Conservation (phyloP, 2,113 vertebrate genomes). For the Apteryx mantelli region DNA sequence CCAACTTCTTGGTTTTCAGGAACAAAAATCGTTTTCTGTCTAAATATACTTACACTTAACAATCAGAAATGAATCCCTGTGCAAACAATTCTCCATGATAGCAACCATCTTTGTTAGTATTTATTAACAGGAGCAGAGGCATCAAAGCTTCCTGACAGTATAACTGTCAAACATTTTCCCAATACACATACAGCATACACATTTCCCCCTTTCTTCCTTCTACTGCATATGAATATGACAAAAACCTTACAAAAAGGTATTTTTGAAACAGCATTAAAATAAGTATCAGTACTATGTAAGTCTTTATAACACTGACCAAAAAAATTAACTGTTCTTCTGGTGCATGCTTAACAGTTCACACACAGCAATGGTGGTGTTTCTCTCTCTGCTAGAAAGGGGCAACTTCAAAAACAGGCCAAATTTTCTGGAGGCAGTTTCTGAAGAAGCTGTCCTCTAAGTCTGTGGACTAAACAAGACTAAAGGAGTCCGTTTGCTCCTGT, state of each 20-base stretch:
- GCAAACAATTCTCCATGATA: neutral
- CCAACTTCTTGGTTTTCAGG: conserved; percentile 20
- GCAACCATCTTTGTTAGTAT: conserved; percentile 24
- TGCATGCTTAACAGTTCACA: no score
- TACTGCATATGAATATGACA: neutral
- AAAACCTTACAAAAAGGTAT: neutral
- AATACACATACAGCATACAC: accelerated
- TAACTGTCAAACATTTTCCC: neutral
- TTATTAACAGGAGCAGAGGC: conserved; percentile 34
- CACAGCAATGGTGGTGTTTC: neutral
- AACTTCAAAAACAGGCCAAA: neutral
- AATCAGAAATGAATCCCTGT: conserved; percentile 48
- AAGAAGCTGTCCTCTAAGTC: neutral
- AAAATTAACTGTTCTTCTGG: neutral
- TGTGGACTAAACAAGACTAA: neutral
- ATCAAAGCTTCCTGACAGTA: neutral
- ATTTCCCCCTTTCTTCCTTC: neutral
- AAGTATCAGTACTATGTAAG: neutral
- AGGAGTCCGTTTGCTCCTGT: neutral
- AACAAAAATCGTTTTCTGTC: conserved; percentile 47
- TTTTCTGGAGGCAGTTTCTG: neutral
- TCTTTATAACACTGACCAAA: neutral
- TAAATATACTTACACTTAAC: conserved; percentile 66
- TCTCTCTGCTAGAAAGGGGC: neutral
- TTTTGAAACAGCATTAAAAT: neutral